Evolutionary conservation across 2,113 vertebrate species (phyloP).

Genomic region (Aviceda subcristata): DNA sequence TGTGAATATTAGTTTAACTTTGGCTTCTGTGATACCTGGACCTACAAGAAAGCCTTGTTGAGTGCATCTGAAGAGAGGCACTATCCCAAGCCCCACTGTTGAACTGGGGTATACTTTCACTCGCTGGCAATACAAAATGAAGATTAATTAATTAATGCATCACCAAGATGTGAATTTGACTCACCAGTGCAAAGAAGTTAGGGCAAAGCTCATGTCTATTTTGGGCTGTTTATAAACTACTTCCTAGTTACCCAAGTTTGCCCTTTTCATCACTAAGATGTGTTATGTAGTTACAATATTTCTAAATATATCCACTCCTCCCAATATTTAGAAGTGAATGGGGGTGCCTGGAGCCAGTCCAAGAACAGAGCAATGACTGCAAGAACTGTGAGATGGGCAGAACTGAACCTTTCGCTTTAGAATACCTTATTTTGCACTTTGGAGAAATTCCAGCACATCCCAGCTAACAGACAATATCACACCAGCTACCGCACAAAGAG

Average conservation of each 20-base stretch:
- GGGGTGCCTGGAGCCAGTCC: not conserved
- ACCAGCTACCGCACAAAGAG: no score
- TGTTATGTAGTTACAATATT: not conserved
- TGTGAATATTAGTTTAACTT: not conserved
- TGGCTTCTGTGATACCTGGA: accelerated
- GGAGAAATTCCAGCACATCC: not conserved
- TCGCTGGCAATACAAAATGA: not conserved
- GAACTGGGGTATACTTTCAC: not conserved
- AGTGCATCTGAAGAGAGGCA: not conserved
- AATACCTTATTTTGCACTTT: not conserved
- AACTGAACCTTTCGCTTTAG: not conserved
- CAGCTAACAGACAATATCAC: not conserved
- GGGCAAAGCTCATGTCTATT: conserved; percentile 19
- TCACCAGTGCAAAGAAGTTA: not conserved
- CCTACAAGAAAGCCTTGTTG: not conserved
- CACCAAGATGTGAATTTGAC: not conserved
- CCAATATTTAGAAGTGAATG: not conserved
- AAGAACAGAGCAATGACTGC: not conserved
- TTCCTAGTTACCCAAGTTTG: conserved; percentile 34
- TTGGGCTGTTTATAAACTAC: conserved; percentile 65
- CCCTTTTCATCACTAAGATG: not conserved
- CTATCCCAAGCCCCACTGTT: not conserved
- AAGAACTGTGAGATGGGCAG: not conserved
- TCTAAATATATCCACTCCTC: conserved; percentile 1
- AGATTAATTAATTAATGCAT: not conserved